Conservation (phyloP, 2,797 vertebrate species). For the Squalus acanthias region DNA sequence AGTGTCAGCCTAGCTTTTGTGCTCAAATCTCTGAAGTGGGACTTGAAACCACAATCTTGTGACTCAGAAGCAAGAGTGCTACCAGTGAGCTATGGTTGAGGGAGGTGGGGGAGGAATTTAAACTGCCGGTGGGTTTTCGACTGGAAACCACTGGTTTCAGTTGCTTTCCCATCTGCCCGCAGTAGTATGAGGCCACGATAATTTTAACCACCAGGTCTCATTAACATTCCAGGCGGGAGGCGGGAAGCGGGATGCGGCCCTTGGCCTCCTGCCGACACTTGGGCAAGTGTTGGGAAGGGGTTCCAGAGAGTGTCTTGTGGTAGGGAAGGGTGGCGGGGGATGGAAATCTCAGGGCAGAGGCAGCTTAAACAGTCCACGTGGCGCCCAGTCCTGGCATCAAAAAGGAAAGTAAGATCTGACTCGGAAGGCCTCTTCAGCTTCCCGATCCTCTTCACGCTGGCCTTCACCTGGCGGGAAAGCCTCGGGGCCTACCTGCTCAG, state of each 20-base stretch:
- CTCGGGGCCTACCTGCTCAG: not conserved
- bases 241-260: not conserved
- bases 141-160: not conserved
- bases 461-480: not conserved
- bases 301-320: not conserved
- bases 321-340: not conserved
- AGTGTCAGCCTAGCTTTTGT: not conserved
- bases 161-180: not conserved
- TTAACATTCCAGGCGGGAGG: not conserved
- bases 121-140: not conserved
- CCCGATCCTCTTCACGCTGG: not conserved
- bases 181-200: not conserved
- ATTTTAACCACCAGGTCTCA: not conserved
- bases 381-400: not conserved
- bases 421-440: not conserved
- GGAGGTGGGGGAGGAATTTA: not conserved
- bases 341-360: not conserved
- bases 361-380: not conserved
- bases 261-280: not conserved
- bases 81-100: not conserved
- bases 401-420: not conserved
- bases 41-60: not conserved
- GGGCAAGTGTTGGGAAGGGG: not conserved
- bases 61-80: not conserved
- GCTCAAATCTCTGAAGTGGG: not conserved